Conservation (phyloP, 2,888 invertebrate species). For the Rhamnusium bicolor region DNA sequence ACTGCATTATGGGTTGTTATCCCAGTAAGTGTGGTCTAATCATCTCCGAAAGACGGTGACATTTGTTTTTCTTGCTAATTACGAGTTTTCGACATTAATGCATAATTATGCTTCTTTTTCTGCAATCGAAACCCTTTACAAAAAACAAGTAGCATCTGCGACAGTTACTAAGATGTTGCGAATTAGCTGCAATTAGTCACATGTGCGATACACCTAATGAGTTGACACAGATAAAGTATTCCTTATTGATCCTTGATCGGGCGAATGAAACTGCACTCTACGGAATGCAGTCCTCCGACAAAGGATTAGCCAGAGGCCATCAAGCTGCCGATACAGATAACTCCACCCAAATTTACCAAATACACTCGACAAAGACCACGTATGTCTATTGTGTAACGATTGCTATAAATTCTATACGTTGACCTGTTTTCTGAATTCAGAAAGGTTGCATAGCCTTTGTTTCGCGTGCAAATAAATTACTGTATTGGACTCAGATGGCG, state of each 20-base stretch:
- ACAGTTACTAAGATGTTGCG: constrained; percentile 49
- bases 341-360: constrained; percentile 50
- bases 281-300: constrained; percentile 41
- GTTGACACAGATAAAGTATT: constrained; percentile 66
- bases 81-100: constrained; percentile 47
- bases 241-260: constrained; percentile 65
- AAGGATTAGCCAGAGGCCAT: constrained; percentile 36
- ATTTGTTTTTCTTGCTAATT: constrained; percentile 47
- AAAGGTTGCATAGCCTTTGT: constrained; percentile 45
- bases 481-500: constrained; percentile 42
- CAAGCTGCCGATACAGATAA: constrained; percentile 42
- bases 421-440: constrained; percentile 51
- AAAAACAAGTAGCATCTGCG: constrained; percentile 39
- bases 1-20: constrained; percentile 28
- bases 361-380: constrained; percentile 41
- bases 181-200: constrained; percentile 65
- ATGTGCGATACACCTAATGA: constrained; percentile 62
- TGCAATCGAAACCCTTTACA: constrained; percentile 26
- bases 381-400: constrained; percentile 52
- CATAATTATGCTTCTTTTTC: constrained; percentile 46
- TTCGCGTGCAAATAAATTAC: constrained; percentile 45
- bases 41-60: constrained; percentile 35
- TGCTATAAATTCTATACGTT: constrained; percentile 48
- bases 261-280: constrained; percentile 49
- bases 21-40: constrained; percentile 33